phyloP scores from a whole-genome alignment of 1,140 invertebrate species.

The Dryas iulia region DNA sequence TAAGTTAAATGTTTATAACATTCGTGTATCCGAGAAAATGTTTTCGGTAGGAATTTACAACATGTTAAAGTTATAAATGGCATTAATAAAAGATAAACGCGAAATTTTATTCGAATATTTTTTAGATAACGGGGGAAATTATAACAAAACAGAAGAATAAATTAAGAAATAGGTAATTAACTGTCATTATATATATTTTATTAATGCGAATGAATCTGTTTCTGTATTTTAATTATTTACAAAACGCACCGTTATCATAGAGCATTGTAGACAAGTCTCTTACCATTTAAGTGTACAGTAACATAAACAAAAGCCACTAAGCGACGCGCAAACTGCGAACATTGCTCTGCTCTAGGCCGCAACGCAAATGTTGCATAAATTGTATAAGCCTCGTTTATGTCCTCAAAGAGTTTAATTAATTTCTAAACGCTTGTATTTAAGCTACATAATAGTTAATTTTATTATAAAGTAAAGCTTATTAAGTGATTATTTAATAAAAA shows the following conservation, averaged over 20 bases:
- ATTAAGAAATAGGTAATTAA: background rate
- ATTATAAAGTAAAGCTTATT: too few species aligned
- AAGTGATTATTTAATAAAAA: too few species aligned
- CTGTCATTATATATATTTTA: background rate
- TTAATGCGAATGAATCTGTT: constrained; percentile 48
- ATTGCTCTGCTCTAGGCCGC: constrained; percentile 43
- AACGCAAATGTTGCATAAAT: constrained; percentile 32
- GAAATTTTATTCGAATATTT: too few species aligned
- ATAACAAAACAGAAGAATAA: background rate
- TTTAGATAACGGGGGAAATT: background rate
- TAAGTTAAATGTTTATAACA: background rate
- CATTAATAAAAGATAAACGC: background rate
- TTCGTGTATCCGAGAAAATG: background rate
- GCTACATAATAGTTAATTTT: too few species aligned
- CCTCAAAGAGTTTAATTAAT: constrained; percentile 7
- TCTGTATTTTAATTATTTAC: constrained; percentile 72
- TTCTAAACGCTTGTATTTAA: background rate
- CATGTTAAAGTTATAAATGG: background rate
- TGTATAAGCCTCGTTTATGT: constrained; percentile 10
- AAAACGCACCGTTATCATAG: constrained; percentile 69
- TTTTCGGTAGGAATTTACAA: background rate
- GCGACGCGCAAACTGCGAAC: constrained; percentile 37
- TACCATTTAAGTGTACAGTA: constrained; percentile 68
- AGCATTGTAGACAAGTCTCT: constrained; percentile 53
- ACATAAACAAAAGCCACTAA: constrained; percentile 56